Evolutionary conservation across 1,140 invertebrate genomes (phyloP).

Genomic region (Aphelinus certus): DNA sequence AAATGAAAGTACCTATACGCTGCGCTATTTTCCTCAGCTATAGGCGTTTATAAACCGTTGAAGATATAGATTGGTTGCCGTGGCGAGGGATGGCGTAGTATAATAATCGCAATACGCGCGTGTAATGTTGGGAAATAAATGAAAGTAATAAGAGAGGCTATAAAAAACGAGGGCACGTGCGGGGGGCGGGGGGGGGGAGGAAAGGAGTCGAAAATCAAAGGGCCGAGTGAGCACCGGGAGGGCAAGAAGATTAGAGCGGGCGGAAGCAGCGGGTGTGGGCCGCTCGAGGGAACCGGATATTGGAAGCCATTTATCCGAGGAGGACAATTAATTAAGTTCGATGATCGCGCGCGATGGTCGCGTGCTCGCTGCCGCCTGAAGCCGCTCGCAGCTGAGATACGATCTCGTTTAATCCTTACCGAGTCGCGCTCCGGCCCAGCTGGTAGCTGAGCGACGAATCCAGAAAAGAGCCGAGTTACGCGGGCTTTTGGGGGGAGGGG

Average conservation of each 20-base stretch:
- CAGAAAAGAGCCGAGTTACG: no score
- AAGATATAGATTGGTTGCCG: no score
- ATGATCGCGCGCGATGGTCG: constrained; percentile 1
- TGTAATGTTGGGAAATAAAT: no score
- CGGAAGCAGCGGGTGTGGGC: constrained; percentile 11
- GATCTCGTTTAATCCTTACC: constrained; percentile 14
- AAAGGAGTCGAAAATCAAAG: neutral
- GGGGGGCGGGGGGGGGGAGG: neutral
- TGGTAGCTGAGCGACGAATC: no score
- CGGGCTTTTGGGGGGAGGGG: neutral
- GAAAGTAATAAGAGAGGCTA: no score
- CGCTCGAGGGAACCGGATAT: constrained; percentile 39
- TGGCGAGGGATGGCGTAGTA: no score
- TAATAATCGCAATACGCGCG: no score
- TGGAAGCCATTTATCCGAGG: constrained; percentile 42
- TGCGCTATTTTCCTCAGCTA: no score
- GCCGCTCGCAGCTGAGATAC: neutral
- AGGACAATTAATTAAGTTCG: constrained; percentile 43
- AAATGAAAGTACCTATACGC: no score
- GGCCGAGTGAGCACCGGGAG: neutral
- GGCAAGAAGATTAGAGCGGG: constrained; percentile 2
- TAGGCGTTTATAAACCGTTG: no score
- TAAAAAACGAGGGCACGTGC: neutral
- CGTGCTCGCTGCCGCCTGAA: neutral
- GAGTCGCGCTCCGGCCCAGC: no score